Evolutionary conservation across 1,140 invertebrate genomes (phyloP), one percentile per base, ranked within the genome.

Genomic region (Temnothorax longispinosus): DNA sequence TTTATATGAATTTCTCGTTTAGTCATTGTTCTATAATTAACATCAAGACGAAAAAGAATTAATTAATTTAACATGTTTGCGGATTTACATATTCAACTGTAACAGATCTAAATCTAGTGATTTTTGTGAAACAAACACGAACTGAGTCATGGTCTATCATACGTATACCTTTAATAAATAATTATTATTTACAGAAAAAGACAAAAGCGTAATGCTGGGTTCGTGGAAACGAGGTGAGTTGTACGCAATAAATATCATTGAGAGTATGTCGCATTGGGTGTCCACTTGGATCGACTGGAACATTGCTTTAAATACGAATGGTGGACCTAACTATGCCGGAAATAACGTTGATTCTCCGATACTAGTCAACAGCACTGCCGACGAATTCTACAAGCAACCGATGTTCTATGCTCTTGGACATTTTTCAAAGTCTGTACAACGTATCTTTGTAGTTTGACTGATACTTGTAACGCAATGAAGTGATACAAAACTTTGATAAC

Each of bases 281-380:
- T 97, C 96, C 92, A 97, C 98, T 3, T 98, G 98, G 98, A 96
- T 98, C 5, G 98, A 99, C 93, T 99, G 98, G 98, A 99, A 99
- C 94, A 94, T 99, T 0, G 97, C 97, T 32, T 94, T 99, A 18
- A 96, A 98, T 88, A 94, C 96, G 90, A 90, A 95, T n/a, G 98
- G 98, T 65, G 98, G 98, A 3, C 98, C 98, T 0, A 98, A 97
- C 92, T 98, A 97, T 96, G 96, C 96, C 0, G 93, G 96, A 2
- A 98, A 98, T 92, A 96, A 95, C 91, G 97, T 98, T 0, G 98
- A 99, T 93, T 95, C 98, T 0, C 96, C 98, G 0, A 97, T 99
- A 44, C 96, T 99, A 72, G 97, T 98, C 0, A 97, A 98, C 90
- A 94, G 96, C 0, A 95, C 95, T 11, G 92, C 89, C 4, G 94